phyloP scores from a whole-genome alignment of 2,888 invertebrate genomes.

The Eupithecia subumbrata region DNA sequence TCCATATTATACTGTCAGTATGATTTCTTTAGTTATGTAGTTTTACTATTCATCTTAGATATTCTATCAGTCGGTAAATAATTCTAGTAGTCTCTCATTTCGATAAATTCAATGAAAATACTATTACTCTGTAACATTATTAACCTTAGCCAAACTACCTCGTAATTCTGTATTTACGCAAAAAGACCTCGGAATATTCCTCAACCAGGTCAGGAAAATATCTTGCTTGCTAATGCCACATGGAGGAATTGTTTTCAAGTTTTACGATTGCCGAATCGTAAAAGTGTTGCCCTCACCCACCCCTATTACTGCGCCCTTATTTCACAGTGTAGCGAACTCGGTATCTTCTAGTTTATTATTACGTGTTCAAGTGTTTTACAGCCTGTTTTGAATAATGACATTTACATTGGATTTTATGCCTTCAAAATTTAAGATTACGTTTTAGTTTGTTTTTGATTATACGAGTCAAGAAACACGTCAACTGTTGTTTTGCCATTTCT shows the following conservation, averaged over 20 bases:
- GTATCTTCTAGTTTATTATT: constrained; percentile 35
- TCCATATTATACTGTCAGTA: not conserved
- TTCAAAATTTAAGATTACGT: not conserved
- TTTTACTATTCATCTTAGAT: not conserved
- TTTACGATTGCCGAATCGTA: constrained; percentile 62
- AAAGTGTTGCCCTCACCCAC: constrained; percentile 51
- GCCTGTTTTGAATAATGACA: constrained; percentile 24
- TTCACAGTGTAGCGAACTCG: constrained; percentile 34
- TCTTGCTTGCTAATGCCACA: constrained; percentile 36
- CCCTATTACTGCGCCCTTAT: constrained; percentile 38
- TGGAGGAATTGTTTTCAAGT: constrained; percentile 60
- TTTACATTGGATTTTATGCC: constrained; percentile 7
- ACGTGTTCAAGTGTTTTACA: constrained; percentile 30
- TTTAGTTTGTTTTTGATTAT: constrained; percentile 11
- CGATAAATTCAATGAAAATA: not conserved
- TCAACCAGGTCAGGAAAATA: constrained; percentile 38
- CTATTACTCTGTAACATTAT: not conserved
- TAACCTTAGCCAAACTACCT: not conserved
- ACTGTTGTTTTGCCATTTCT: not conserved
- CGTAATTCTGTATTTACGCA: constrained; percentile 3
- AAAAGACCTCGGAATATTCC: constrained; percentile 12
- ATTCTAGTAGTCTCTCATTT: not conserved
- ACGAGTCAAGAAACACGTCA: not conserved
- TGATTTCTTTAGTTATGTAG: not conserved
- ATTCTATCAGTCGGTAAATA: not conserved